Base-by-base conservation (phyloP, 2,113 vertebrate genomes). In the Proterorhinus semilunaris region DNA sequence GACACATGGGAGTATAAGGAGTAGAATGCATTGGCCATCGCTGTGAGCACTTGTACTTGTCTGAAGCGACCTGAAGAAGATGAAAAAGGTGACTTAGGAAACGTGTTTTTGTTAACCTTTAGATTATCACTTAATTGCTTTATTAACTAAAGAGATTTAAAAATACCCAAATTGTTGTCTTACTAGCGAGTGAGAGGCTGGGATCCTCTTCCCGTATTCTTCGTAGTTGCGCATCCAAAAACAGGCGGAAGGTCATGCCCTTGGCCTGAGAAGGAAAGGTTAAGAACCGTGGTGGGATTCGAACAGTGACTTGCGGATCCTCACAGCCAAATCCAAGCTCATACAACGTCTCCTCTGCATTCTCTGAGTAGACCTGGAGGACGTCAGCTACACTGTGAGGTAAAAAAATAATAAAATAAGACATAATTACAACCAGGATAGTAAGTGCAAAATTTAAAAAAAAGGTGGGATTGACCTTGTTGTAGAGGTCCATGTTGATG, bases 1-100 rank as follows among this genome's bases (percentile, higher is more conserved):
- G 95, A 96, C 70, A 97, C 94, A 0, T 95, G 92, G 47, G 95
- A 98, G 84, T 96, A 96, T 66, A 97, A 93, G 63, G 95, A 96
- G 90, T 95, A 95, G 81, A 96, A 96, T 6, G 94, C 95, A 6
- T 97, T 95, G 0, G 96, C 95, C 10, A 94, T 96, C 0, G 86
- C 91, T 1, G 95, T 95, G 76, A 97, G 83, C 1, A 93, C 94
- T 74, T 96, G 94, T 43, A 96, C 93, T 78, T 96, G 95, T 86
- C 94, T 93, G 88, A 98, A 96, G 62, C 96, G 95, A 91, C 95
- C 96, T 97, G 78, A n/a, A 44, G 9, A 52, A 76, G n/a, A 63
- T 27, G 10, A 63, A n/a, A 58, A 11, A 42, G 36, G 10, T 27
- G 53, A 36, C 3, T 36, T 36, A 36, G 27, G 27, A 36, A 36